Conservation (phyloP, 2,113 vertebrate genomes). For the Mirounga angustirostris region DNA sequence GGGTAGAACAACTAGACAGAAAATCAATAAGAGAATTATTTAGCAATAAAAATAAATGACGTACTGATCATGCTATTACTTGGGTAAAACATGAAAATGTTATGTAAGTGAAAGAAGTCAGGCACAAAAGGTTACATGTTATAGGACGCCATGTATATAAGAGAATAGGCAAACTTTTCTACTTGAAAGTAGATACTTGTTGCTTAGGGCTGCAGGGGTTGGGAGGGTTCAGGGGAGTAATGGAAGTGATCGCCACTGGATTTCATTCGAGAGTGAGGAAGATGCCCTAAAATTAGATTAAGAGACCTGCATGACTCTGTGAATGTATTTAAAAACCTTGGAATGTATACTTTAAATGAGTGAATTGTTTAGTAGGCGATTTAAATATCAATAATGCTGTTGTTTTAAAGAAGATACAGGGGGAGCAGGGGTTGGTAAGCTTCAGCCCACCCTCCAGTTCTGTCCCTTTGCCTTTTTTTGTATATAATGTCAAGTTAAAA, state of each 20-base stretch:
- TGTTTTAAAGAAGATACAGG: neutral
- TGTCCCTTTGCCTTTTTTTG: neutral
- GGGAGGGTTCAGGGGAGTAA: neutral
- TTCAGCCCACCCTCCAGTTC: neutral
- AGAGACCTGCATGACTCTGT: neutral
- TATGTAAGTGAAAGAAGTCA: neutral
- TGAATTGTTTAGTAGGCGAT: neutral
- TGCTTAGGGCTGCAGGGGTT: neutral
- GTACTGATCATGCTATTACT: neutral
- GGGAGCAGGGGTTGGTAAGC: neutral
- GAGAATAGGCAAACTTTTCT: neutral
- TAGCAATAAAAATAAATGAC: neutral
- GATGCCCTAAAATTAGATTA: neutral
- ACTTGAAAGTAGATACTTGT: neutral
- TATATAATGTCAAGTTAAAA: neutral
- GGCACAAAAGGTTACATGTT: neutral
- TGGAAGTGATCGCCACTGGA: neutral
- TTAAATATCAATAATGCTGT: neutral
- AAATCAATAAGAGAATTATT: neutral
- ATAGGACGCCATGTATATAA: neutral
- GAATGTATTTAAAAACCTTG: neutral
- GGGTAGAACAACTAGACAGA: neutral
- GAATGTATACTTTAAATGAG: neutral
- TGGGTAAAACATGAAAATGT: neutral
- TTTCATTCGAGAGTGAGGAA: neutral